These are phyloP conservation scores for Aethes cnicana DNA, from an alignment of 2,888 invertebrate species.

Conservation along the genomic window DNA sequence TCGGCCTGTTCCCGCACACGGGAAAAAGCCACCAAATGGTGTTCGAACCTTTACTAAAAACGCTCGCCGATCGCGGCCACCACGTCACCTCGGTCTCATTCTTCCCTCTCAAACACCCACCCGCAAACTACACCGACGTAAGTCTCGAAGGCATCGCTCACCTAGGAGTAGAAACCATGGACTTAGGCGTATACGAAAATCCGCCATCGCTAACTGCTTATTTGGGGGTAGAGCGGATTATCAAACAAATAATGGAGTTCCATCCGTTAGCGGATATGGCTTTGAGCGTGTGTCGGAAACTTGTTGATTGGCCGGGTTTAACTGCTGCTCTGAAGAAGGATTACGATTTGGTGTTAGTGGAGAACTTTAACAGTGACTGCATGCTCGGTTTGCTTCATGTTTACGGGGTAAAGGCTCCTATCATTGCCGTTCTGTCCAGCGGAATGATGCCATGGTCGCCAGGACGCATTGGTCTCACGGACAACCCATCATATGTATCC, in stretches of 20 bases:
- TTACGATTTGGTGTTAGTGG: constrained; percentile 85
- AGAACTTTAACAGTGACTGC: constrained; percentile 85
- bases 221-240: constrained; percentile 51
- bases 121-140: constrained; percentile 69
- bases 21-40: constrained; percentile 85
- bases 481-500: constrained; percentile 80
- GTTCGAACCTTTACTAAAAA: constrained; percentile 79
- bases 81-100: constrained; percentile 83
- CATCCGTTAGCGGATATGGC: constrained; percentile 57
- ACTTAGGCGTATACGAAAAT: constrained; percentile 53
- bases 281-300: constrained; percentile 58
- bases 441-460: constrained; percentile 82
- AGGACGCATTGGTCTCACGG: constrained; percentile 66
- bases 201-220: constrained; percentile 43
- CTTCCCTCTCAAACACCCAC: constrained; percentile 76
- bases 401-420: constrained; percentile 76
- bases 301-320: constrained; percentile 63
- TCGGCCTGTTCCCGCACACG: constrained; percentile 82
- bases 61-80: constrained; percentile 82
- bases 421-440: constrained; percentile 81
- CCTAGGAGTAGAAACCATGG: constrained; percentile 59
- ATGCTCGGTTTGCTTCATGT: constrained; percentile 83
- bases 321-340: constrained; percentile 59
- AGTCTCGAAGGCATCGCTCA: constrained; percentile 67
- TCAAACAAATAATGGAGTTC: constrained; percentile 53